A percentile compares a stretch with the other conserved stretches of the same genome.
phyloP scores from a whole-genome alignment of 2,113 vertebrate species.

The Cariama cristata region DNA sequence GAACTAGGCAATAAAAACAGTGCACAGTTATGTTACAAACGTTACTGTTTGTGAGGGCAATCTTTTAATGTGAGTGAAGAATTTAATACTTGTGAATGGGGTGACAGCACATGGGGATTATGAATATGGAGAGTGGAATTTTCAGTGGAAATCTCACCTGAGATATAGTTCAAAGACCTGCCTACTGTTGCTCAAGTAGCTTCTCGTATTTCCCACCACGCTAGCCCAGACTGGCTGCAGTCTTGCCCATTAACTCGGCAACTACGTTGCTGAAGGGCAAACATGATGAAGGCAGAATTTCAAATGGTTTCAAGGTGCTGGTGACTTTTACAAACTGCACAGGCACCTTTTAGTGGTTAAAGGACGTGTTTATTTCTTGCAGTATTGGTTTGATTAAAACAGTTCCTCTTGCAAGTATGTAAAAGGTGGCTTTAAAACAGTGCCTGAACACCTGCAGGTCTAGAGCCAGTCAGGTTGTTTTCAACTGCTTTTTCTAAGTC shows the following conservation, averaged over 20 bases:
- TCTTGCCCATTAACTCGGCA: slow-evolving; percentile 31
- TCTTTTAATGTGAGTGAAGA: not conserved
- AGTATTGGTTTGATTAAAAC: slow-evolving; percentile 52
- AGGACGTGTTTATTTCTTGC: slow-evolving; percentile 41
- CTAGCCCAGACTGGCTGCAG: not conserved
- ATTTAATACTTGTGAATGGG: not conserved
- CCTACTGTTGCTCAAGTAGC: not conserved
- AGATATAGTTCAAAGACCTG: not conserved
- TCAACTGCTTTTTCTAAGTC: not conserved
- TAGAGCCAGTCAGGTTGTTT: not conserved
- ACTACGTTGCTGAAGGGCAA: slow-evolving; percentile 27
- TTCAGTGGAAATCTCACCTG: not conserved
- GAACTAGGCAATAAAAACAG: not conserved
- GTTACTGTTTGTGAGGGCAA: not conserved
- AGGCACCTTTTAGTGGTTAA: slow-evolving; percentile 42
- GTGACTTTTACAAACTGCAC: slow-evolving; percentile 60
- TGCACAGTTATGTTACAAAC: not conserved
- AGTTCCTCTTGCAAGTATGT: slow-evolving; percentile 27
- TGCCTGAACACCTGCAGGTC: not conserved
- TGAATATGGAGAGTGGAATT: not conserved
- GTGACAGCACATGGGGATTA: not conserved
- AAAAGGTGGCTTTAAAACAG: slow-evolving; percentile 41
- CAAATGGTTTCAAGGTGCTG: slow-evolving; percentile 61
- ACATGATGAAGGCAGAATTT: not conserved
- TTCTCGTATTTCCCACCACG: not conserved